Base-by-base conservation (phyloP, 2,797 vertebrate genomes). In the Halcyon badia region DNA sequence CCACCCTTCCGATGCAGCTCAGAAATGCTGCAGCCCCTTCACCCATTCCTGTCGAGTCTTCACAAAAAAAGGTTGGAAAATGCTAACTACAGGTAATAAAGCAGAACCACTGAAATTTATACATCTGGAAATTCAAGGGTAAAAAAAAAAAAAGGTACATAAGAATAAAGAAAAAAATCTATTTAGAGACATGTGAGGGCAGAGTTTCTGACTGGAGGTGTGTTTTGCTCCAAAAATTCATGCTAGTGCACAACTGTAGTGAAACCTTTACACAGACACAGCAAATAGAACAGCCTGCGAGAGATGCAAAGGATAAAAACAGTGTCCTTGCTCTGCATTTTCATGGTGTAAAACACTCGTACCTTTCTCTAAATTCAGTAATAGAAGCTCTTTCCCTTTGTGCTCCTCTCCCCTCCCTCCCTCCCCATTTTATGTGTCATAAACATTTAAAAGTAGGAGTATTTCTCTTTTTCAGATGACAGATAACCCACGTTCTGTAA, bases 381-480 rank as follows among this genome's bases (percentile, higher is more conserved):
- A 81, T 3, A 73, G 19, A 73, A 77, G 28, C 33, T 94, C 3
- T 73, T 83, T 37, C 56, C 35, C 54, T 69, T 86, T 87, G 41
- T 87, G 70, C 8, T 5, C 8, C 35, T 46, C 31, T 73, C 31
- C 10, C 10, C 44, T 46, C 44, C 44, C 42, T 44, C 42, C 42
- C 44, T 11, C 20, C 20, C 10, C 26, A 28, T 51, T 51, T 28
- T 51, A 28, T 28, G 28, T 54, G 80, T 64, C 77, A 78, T 0
- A 88, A 52, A 83, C 65, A 11, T 82, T 78, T 83, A 31, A 48
- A 92, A 75, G 87, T 48, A 94, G 78, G 33, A 54, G 26, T 54
- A 87, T 76, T 96, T 97, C 80, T 94, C 46, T 62, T 85, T 82
- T 91, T 64, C 92, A 96, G 91, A 85, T 72, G 75, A 68, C 96